Evolutionary conservation across 2,888 invertebrate genomes (phyloP), one percentile per base, ranked within the genome.

Genomic region (Lycia hirtaria): DNA sequence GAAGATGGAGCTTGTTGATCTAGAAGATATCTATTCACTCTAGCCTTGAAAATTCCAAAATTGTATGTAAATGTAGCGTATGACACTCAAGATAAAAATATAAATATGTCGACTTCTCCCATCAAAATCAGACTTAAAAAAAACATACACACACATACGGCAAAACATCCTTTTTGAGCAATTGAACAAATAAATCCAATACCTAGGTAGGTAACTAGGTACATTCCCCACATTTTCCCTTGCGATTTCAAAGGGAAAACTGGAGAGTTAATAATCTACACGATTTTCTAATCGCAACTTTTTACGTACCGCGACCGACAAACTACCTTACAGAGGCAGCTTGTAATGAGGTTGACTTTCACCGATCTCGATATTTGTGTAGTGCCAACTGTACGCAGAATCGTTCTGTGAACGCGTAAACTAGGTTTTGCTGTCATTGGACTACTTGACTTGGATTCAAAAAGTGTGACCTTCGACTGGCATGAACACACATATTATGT

Each of bases 331-430:
- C 52, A 28, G 41, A 38, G 37, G 5, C 37, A 43, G 15, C 24
- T 17, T 26, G 56, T 65, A 63, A 63, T 67, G 67, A 69, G 62
- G 59, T 59, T 33, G 51, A 75, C 80, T 82, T 81, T 81, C 78
- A 78, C 78, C 74, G 69, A 60, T 70, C 72, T 80, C 74, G 64
- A 78, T 76, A 74, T 75, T 77, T 75, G 73, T 73, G 72, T 76
- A 72, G 69, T 63, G 66, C 64, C 65, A 64, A 58, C 54, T 50
- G 62, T 57, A 59, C 50, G 56, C 32, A 50, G 65, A 64, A 64
- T 62, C 26, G 40, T 44, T 47, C 47, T 40, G 14, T 14, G n/a
- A 12, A 22, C 40, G 38, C 44, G 44, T 26, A 58, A 54, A 56
- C 61, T 60, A 60, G 44, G 44, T 64, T 63, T 63, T 65, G 64